A percentile compares a stretch with the other conserved stretches of the same genome.
Evolutionary conservation across 2,888 invertebrate genomes (phyloP).

Genomic region (Drosophila maculinotata): DNA sequence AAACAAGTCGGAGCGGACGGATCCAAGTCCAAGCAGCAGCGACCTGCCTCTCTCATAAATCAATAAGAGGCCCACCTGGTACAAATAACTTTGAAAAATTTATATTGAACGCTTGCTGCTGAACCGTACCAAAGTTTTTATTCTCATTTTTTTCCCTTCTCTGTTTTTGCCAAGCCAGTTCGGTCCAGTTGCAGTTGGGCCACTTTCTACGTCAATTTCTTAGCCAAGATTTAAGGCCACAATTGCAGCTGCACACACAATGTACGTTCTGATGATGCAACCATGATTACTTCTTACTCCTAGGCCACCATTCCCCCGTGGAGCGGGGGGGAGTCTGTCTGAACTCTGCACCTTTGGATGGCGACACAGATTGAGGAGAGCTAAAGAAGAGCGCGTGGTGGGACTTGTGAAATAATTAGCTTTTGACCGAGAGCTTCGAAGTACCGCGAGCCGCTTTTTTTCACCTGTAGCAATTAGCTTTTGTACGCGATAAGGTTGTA

Average conservation of each 20-base stretch:
- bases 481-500: constrained; percentile 1
- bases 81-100: constrained; percentile 71
- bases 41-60: constrained; percentile 61
- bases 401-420: constrained; percentile 28
- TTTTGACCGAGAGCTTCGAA: constrained; percentile 8
- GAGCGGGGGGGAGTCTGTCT: too few relatives aligned
- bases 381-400: background rate
- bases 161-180: constrained; percentile 15
- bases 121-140: constrained; percentile 24
- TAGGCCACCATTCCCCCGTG: too few relatives aligned
- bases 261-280: constrained; percentile 7
- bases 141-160: background rate
- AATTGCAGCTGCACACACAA: constrained; percentile 32
- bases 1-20: too few relatives aligned
- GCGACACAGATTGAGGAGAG: background rate
- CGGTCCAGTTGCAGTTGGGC: constrained; percentile 28
- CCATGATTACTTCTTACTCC: background rate
- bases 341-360: constrained; percentile 2
- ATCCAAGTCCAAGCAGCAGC: background rate
- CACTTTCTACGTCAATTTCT: constrained; percentile 48
- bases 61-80: constrained; percentile 75
- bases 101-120: constrained; percentile 57
- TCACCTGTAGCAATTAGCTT: constrained; percentile 13
- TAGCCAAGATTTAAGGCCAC: constrained; percentile 46
- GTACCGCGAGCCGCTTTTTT: too few relatives aligned